A percentile compares a stretch with the other conserved stretches of the same genome.
Evolutionary conservation across 37 sponge, comb jelly and placozoan species (phyloP).

Genomic region (Dysidea cf. avara): DNA sequence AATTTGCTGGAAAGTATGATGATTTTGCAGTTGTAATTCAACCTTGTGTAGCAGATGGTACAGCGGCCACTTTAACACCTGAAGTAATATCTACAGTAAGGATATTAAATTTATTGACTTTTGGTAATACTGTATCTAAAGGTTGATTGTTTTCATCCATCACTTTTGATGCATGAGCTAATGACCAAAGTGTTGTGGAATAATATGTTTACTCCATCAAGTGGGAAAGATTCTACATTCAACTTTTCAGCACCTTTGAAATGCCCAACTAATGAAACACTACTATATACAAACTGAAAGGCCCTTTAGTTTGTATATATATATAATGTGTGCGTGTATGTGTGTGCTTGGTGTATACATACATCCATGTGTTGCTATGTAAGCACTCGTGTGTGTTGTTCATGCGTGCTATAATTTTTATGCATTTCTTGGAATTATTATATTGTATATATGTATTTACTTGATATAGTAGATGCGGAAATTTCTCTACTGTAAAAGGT

Average conservation of each 20-base stretch:
- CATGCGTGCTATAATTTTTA: too few species aligned
- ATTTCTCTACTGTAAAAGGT: too few species aligned
- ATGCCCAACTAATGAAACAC: slow-evolving; percentile 67
- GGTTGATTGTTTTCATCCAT: slow-evolving; percentile 90
- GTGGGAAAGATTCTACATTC: slow-evolving; percentile 52
- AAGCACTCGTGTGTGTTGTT: too few species aligned
- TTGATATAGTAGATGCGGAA: too few species aligned
- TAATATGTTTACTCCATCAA: slow-evolving; percentile 77
- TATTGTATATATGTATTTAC: too few species aligned
- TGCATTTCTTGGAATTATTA: too few species aligned
- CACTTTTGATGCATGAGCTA: slow-evolving; percentile 61
- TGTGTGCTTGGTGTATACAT: too few species aligned
- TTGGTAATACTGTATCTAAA: too few species aligned
- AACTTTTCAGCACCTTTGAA: slow-evolving; percentile 40
- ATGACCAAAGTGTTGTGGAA: slow-evolving; percentile 86
- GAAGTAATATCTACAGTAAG: slow-evolving; percentile 65
- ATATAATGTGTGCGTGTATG: too few species aligned
- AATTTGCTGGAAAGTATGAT: slow-evolving; percentile 34
- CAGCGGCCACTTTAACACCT: slow-evolving; percentile 42
- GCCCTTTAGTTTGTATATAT: slow-evolving; percentile 57
- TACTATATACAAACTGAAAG: slow-evolving; percentile 60
- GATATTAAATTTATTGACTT: too few species aligned
- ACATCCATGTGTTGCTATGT: too few species aligned
- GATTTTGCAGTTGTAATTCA: slow-evolving; percentile 81
- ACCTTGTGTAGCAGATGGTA: slow-evolving; percentile 54